Evolutionary conservation across 2,113 vertebrate genomes (phyloP).

Genomic region (Penelope pileata): DNA sequence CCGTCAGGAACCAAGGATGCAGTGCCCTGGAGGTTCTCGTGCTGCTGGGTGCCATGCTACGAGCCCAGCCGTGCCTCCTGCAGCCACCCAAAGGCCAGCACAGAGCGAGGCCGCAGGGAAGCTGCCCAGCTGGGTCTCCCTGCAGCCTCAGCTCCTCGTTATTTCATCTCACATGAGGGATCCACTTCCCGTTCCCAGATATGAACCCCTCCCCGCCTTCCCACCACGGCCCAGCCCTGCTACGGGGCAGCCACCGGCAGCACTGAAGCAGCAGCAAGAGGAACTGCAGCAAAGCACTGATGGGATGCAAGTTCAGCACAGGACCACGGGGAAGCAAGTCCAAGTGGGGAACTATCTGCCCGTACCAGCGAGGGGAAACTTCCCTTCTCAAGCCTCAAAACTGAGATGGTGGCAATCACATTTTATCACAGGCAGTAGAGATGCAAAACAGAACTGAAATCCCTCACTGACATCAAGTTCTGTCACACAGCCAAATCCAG

Average conservation of each 20-base stretch:
- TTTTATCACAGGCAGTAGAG: not conserved
- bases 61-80: not conserved
- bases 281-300: not conserved
- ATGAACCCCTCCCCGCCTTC: not conserved
- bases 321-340: not conserved
- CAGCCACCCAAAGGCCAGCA: rapidly evolving
- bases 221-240: not conserved
- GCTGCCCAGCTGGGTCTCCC: not conserved
- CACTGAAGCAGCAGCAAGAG: not conserved
- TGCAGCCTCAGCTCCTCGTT: not conserved
- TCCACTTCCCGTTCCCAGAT: not conserved
- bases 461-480: not conserved
- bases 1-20: not conserved
- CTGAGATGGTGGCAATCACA: not conserved
- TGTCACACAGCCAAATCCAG: not conserved
- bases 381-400: constrained; percentile 5
- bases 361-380: not conserved
- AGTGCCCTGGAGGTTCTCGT: rapidly evolving
- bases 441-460: not conserved
- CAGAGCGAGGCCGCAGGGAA: not conserved
- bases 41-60: not conserved
- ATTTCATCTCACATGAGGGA: not conserved
- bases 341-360: not conserved
- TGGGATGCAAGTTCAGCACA: not conserved
- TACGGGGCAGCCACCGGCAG: not conserved